These are phyloP conservation scores for Candidula unifasciata DNA, from an alignment of 2,888 invertebrate genomes.

Conservation along the genomic window DNA sequence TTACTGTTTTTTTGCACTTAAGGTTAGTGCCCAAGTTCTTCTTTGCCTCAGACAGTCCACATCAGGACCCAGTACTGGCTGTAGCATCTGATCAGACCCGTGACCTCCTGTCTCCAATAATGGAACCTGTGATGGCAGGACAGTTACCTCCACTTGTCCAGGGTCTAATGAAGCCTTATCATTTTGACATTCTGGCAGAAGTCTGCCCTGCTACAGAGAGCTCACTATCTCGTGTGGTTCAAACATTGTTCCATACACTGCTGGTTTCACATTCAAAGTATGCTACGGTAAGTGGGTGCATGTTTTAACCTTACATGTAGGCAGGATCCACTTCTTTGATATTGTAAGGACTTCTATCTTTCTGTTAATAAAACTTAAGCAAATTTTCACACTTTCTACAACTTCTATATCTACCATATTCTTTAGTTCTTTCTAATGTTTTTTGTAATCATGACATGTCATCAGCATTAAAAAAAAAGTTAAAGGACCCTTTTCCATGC, in stretches of 20 bases:
- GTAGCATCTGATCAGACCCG: conserved; percentile 78
- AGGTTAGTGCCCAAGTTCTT: conserved; percentile 77
- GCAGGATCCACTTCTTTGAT: too few species aligned
- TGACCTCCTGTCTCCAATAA: conserved; percentile 72
- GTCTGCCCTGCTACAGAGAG: conserved; percentile 78
- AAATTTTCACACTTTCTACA: too few species aligned
- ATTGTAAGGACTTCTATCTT: too few species aligned
- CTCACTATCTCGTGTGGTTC: conserved; percentile 81
- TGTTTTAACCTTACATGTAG: too few species aligned
- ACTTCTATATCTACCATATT: too few species aligned
- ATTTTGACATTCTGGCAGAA: conserved; percentile 61
- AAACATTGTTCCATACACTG: conserved; percentile 80
- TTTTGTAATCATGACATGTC: too few species aligned
- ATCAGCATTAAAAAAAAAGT: too few species aligned
- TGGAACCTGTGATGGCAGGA: conserved; percentile 63
- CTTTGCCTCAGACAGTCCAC: conserved; percentile 78
- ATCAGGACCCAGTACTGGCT: conserved; percentile 81
- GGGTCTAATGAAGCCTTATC: conserved; percentile 79
- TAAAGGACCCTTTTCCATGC: too few species aligned
- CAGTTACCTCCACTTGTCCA: conserved; percentile 79
- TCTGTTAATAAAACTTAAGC: too few species aligned
- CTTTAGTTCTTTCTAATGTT: too few species aligned
- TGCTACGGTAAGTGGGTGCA: conserved; percentile 81
- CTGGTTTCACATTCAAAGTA: conserved; percentile 84
- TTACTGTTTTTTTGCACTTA: not conserved